phyloP scores from a whole-genome alignment of 2,888 invertebrate genomes.

The Drosophila peninsularis region DNA sequence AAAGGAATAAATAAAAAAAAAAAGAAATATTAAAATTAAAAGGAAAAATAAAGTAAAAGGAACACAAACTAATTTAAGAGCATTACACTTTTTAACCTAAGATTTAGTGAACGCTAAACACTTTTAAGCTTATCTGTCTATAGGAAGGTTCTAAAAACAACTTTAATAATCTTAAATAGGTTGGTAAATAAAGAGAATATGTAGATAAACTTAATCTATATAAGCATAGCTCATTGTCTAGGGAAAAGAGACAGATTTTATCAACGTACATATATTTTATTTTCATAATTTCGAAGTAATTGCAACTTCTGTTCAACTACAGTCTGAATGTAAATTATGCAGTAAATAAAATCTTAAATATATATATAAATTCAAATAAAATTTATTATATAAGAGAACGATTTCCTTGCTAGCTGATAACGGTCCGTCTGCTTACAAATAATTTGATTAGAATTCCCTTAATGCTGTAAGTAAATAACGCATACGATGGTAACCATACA shows the following conservation, averaged over 20 bases:
- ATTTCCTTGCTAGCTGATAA: not conserved
- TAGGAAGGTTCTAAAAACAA: not conserved
- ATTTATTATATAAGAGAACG: slow-evolving; percentile 1
- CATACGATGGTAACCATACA: slow-evolving; percentile 12
- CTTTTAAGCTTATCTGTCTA: not conserved
- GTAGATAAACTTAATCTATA: not conserved
- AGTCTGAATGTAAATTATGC: not conserved
- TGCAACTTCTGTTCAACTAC: not conserved
- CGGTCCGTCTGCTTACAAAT: not conserved
- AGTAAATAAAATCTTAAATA: not conserved
- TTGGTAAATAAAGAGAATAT: not conserved
- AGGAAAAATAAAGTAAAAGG: not conserved
- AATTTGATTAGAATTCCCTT: not conserved
- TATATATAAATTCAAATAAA: not conserved
- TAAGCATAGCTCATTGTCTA: not conserved
- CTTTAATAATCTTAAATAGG: slow-evolving; percentile 8
- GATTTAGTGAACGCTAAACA: not conserved
- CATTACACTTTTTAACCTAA: not conserved
- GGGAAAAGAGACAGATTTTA: not conserved
- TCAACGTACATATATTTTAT: not conserved
- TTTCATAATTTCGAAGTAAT: not conserved
- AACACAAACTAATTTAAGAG: not conserved
- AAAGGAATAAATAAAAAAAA: not conserved
- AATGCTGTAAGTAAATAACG: slow-evolving; percentile 13
- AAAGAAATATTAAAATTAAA: no score